Base-by-base conservation (phyloP, 2,888 invertebrate species). In the Tineola bisselliella region DNA sequence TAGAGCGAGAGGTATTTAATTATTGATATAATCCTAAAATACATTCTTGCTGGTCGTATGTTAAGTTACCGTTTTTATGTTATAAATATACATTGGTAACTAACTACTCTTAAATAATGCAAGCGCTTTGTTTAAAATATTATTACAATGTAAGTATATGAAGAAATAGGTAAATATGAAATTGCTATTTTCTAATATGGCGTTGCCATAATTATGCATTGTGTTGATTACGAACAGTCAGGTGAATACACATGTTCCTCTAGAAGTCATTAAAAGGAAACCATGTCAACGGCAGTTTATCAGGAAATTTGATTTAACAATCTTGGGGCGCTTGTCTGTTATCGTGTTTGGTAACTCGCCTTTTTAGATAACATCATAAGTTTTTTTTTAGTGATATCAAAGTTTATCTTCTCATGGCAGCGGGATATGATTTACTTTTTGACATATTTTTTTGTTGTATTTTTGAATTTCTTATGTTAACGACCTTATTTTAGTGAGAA, bases 271-370 rank as follows among this genome's bases (percentile, higher is more conserved):
- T 63, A 67, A 43, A 57, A 72, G 72, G 68, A 69, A 83, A 77
- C 71, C 68, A 71, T 83, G 82, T 77, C 82, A 79, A 75, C 76
- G 76, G 33, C 56, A 57, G 61, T 61, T 62, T 62, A 62, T 62
- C 58, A 19, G 58, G 66, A 75, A 76, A 72, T 79, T 77, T 79
- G 78, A 81, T 81, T 81, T 77, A 70, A 70, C 64, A 48, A 58
- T 48, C 60, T 60, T 64, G 64, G 76, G 73, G 74, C 74, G 70
- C 73, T 74, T 76, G 75, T 81, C 75, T 66, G 70, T 77, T 86
- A 87, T 87, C 86, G 79, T 77, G 73, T 81, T 80, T 82, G 76
- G 67, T 74, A 69, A 74, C 73, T 72, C 18, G 67, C 68, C 67
- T 72, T 58, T 70, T 66, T 68, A 74, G 81, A 84, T 84, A 84